These are phyloP conservation scores for Villa cingulata DNA, from an alignment of 2,888 invertebrate genomes.

Conservation along the genomic window DNA sequence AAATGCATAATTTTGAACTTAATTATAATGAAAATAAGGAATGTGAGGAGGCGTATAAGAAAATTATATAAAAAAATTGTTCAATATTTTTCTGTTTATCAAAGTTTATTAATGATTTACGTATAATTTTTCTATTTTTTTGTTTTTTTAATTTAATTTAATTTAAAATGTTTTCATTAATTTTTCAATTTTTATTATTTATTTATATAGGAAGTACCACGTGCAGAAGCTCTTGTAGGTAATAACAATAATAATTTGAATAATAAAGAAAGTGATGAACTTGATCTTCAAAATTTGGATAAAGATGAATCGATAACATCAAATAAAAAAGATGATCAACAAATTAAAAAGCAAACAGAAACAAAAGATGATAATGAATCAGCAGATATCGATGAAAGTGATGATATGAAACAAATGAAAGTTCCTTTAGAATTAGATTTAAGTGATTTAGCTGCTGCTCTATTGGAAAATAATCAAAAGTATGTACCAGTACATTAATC, in stretches of 20 bases:
- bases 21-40: no score
- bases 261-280: slow-evolving; percentile 26
- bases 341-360: slow-evolving; percentile 19
- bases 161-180: neutral
- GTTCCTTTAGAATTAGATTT: slow-evolving; percentile 70
- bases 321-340: slow-evolving; percentile 16
- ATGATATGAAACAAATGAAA: slow-evolving; percentile 51
- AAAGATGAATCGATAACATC: slow-evolving; percentile 22
- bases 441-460: slow-evolving; percentile 65
- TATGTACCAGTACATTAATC: slow-evolving; percentile 21
- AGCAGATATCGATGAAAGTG: slow-evolving; percentile 43
- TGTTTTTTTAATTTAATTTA: no score
- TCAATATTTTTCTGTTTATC: no score
- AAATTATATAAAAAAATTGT: no score
- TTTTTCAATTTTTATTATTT: neutral
- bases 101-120: no score
- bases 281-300: slow-evolving; percentile 23
- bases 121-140: no score
- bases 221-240: slow-evolving; percentile 35
- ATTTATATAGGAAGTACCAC: slow-evolving; percentile 32
- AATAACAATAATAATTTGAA: slow-evolving; percentile 23
- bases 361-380: slow-evolving; percentile 29
- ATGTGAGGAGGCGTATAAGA: no score
- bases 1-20: no score
- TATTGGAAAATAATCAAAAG: slow-evolving; percentile 56